Base-by-base conservation (phyloP, 2,113 vertebrate genomes). In the Hemiprocne comata region DNA sequence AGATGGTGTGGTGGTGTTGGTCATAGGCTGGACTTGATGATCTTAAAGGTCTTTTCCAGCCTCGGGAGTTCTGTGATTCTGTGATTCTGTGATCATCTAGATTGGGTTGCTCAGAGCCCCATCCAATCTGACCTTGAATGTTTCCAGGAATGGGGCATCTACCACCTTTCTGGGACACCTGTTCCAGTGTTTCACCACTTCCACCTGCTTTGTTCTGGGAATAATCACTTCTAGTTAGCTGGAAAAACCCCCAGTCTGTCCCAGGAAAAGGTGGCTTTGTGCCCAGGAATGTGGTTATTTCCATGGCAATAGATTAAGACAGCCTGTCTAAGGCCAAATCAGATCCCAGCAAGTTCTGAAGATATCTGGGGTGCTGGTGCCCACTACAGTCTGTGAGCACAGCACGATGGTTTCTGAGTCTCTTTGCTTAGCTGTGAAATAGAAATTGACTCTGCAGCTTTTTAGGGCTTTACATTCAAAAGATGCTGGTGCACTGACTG, bases 251-350 rank as follows among this genome's bases (percentile, higher is more conserved):
- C 9, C 78, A 93, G 48, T 46, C 9, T 76, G 55, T 73, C 79
- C 82, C 73, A 85, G 57, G 84, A 85, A 94, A 65, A 91, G 58
- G 53, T 91, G 93, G 61, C 70, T 31, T 79, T 66, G 58, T 95
- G 89, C 87, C 81, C 55, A 77, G 67, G 69, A 95, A 82, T 40
- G 48, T 65, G 57, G 51, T 81, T 44, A 77, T 95, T 94, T 96
- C 87, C 77, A 85, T 51, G 46, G 70, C 2, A 23, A 91, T 67
- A 95, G 87, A 90, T 95, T 87, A 87, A 73, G 81, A 89, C 72
- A 73, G 81, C n/a, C 40, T 82, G 34, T 76, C 44, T 80, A 60
- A 61, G 66, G 80, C 61, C 80, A 95, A 89, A 89, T 71, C 24
- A 69, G 80, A 87, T 85, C 70, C 73, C 91, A 95, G 61, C 28